Evolutionary conservation across 1,140 invertebrate genomes (phyloP).

Genomic region (Ostrea edulis): DNA sequence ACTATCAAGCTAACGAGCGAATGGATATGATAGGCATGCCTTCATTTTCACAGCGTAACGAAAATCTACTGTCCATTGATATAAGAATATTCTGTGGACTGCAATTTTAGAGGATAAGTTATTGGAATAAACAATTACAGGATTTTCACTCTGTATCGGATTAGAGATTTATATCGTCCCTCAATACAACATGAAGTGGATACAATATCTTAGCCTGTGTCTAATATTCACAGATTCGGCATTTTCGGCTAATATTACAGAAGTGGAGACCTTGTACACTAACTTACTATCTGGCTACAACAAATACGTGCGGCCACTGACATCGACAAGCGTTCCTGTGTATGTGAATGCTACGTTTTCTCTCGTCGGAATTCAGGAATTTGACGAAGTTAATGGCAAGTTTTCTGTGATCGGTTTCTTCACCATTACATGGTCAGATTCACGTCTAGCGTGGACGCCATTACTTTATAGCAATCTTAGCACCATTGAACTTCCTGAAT

Average conservation of each 20-base stretch:
- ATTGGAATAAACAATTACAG: background rate
- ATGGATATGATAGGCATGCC: too few relatives aligned
- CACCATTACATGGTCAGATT: conserved; percentile 45
- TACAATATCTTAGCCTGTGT: background rate
- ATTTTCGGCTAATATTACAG: background rate
- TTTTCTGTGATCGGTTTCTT: conserved; percentile 50
- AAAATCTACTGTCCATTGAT: too few relatives aligned
- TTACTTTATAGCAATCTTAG: conserved; percentile 26
- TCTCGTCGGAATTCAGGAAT: conserved; percentile 52
- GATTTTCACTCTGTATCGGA: background rate
- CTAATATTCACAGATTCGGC: background rate
- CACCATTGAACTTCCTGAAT: conserved; percentile 24
- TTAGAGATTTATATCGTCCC: background rate
- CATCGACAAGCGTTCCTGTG: background rate
- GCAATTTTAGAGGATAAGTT: background rate
- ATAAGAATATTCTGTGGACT: background rate
- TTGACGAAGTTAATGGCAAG: conserved; percentile 58
- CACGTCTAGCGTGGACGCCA: conserved; percentile 50
- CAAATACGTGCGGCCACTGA: conserved; percentile 48
- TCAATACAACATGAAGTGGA: background rate
- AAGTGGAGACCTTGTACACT: background rate
- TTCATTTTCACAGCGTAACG: too few relatives aligned
- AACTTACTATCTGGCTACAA: conserved; percentile 42
- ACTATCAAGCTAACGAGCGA: background rate
- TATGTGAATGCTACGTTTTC: conserved; percentile 49